Conservation (phyloP, 2,797 vertebrate genomes). For the Triplophysa yarkandensis region DNA sequence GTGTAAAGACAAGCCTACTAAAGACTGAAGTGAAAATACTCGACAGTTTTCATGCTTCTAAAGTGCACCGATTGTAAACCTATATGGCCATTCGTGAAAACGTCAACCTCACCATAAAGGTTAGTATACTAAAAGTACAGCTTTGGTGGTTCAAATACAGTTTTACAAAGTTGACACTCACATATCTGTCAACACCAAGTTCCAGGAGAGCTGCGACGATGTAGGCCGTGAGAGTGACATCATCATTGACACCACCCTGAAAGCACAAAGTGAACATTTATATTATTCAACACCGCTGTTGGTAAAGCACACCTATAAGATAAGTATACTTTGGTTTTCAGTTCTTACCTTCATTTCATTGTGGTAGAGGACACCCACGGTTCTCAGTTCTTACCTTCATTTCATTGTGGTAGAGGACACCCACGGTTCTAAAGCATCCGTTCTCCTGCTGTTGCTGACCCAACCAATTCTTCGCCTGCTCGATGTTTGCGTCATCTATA, state of each 20-base stretch:
- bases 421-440: too few relatives aligned
- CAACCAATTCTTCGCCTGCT: slow-evolving; percentile 76
- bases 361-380: slow-evolving; percentile 80
- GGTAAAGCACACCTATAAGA: too few relatives aligned
- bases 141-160: too few relatives aligned
- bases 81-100: too few relatives aligned
- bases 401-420: too few relatives aligned
- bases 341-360: slow-evolving; percentile 82
- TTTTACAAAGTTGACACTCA: slow-evolving; percentile 57
- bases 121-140: too few relatives aligned
- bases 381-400: too few relatives aligned
- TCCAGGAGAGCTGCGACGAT: slow-evolving; percentile 74
- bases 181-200: slow-evolving; percentile 55
- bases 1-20: background rate
- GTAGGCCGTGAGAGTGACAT: slow-evolving; percentile 77
- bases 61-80: too few relatives aligned
- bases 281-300: too few relatives aligned
- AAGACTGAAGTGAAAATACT: background rate
- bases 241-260: slow-evolving; percentile 77
- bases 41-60: too few relatives aligned
- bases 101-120: too few relatives aligned
- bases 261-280: too few relatives aligned
- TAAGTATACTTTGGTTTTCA: background rate
- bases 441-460: slow-evolving; percentile 64
- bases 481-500: slow-evolving; percentile 72